Evolutionary conservation across 2,888 invertebrate species (phyloP).

Genomic region (Sphaerophoria rueppellii): DNA sequence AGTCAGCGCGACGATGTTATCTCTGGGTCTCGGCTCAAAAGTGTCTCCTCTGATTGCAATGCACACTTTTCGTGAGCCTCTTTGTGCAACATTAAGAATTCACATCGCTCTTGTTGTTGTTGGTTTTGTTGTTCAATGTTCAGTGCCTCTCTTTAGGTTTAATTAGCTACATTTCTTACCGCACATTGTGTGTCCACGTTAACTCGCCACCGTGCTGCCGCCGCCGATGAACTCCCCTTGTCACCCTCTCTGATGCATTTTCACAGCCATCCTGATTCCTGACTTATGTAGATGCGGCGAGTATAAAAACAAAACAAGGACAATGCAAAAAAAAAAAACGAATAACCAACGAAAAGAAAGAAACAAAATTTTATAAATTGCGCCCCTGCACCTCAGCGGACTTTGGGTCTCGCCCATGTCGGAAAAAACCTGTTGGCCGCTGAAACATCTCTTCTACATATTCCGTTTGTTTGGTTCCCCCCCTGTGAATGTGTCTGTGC

Average conservation of each 20-base stretch:
- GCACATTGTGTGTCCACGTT: constrained; percentile 71
- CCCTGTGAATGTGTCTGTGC: constrained; percentile 37
- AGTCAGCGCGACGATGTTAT: constrained; percentile 49
- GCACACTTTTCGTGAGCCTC: constrained; percentile 37
- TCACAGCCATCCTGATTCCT: constrained; percentile 51
- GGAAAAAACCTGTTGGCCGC: constrained; percentile 69
- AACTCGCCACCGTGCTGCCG: constrained; percentile 16
- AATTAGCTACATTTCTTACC: constrained; percentile 71
- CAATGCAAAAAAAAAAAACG: constrained; percentile 31
- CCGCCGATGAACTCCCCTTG: constrained; percentile 2
- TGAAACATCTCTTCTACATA: constrained; percentile 60
- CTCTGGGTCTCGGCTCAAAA: constrained; percentile 43
- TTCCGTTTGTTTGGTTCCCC: constrained; percentile 21
- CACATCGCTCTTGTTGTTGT: constrained; percentile 50
- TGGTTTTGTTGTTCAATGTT: background rate
- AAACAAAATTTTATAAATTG: constrained; percentile 66
- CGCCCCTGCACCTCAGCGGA: constrained; percentile 58
- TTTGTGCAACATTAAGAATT: constrained; percentile 55
- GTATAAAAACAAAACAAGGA: constrained; percentile 65
- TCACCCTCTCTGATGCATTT: constrained; percentile 27
- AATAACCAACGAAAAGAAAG: constrained; percentile 2
- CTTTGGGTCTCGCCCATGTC: constrained; percentile 46
- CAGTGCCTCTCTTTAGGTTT: constrained; percentile 40
- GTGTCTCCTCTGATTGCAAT: constrained; percentile 63
- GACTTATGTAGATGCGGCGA: constrained; percentile 70